Percentiles rank a stretch among this genome's conserved stretches.
phyloP scores from a whole-genome alignment of 2,113 vertebrate genomes.

The Leucoraja erinaceus region DNA sequence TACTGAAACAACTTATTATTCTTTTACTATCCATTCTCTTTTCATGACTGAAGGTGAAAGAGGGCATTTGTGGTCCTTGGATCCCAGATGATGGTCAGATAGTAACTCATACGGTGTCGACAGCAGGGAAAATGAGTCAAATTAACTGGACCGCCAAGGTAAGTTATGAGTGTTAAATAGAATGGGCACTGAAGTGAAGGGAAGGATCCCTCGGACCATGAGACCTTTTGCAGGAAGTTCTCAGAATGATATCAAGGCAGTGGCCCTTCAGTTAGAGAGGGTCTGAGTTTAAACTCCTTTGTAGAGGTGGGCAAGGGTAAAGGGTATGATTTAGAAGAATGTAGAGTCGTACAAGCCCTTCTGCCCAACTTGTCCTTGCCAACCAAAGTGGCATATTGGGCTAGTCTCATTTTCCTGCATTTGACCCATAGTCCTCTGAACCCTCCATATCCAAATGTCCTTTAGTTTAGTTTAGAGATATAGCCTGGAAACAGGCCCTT shows the following conservation, averaged over 20 bases:
- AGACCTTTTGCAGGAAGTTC: background rate
- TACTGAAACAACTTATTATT: background rate
- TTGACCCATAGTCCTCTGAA: no score
- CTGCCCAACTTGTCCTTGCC: no score
- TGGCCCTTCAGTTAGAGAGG: background rate
- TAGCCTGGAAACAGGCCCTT: no score
- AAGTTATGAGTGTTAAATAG: background rate
- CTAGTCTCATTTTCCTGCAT: no score
- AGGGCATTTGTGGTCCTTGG: slow-evolving; percentile 71
- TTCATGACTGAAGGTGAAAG: slow-evolving; percentile 49
- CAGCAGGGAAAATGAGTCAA: slow-evolving; percentile 69
- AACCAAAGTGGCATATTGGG: no score
- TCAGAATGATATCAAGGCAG: background rate
- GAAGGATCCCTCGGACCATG: background rate
- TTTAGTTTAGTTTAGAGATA: no score
- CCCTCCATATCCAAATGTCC: no score
- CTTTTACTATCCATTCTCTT: background rate
- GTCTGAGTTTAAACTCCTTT: background rate
- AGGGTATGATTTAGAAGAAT: no score
- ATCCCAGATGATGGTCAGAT: slow-evolving; percentile 75
- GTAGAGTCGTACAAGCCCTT: no score
- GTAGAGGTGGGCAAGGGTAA: background rate
- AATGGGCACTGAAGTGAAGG: background rate
- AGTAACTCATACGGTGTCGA: slow-evolving; percentile 74
- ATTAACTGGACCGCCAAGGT: slow-evolving; percentile 77